Percentiles rank a stretch among this genome's conserved stretches.
phyloP scores from a whole-genome alignment of 2,888 invertebrate genomes.

The Leuctra nigra region DNA sequence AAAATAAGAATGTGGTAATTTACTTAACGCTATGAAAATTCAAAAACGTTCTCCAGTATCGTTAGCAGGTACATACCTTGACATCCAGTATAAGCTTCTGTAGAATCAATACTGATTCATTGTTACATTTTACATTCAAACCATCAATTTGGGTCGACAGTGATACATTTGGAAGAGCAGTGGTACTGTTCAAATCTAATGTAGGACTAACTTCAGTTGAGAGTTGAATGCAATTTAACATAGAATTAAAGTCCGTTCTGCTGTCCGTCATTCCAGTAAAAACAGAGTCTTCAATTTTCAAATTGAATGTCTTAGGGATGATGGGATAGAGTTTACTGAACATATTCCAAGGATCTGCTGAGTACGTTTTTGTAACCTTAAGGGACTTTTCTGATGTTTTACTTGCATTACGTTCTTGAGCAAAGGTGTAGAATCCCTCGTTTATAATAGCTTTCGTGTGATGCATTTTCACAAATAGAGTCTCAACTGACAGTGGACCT shows the following conservation, averaged over 20 bases:
- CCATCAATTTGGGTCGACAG: slow-evolving; percentile 30
- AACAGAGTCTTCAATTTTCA: slow-evolving; percentile 65
- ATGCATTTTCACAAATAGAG: slow-evolving; percentile 48
- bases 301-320: slow-evolving; percentile 73
- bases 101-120: slow-evolving; percentile 49
- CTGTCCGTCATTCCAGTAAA: slow-evolving; percentile 62
- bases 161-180: slow-evolving; percentile 18
- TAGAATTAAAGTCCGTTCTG: slow-evolving; percentile 63
- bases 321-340: slow-evolving; percentile 59
- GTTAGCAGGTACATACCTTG: slow-evolving; percentile 43
- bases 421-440: slow-evolving; percentile 50
- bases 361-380: slow-evolving; percentile 32
- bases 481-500: slow-evolving; percentile 79
- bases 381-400: slow-evolving; percentile 28
- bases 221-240: slow-evolving; percentile 58
- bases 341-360: slow-evolving; percentile 34
- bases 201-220: slow-evolving; percentile 25
- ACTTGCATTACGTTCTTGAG: slow-evolving; percentile 37
- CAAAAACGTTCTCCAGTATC: not conserved
- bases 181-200: not conserved
- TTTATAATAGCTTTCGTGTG: slow-evolving; percentile 51
- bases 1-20: slow-evolving; percentile 2
- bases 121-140: slow-evolving; percentile 48
- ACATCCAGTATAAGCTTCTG: slow-evolving; percentile 57
- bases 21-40: not conserved